Conservation (phyloP, 2,113 vertebrate species). For the Ictalurus punctatus region DNA sequence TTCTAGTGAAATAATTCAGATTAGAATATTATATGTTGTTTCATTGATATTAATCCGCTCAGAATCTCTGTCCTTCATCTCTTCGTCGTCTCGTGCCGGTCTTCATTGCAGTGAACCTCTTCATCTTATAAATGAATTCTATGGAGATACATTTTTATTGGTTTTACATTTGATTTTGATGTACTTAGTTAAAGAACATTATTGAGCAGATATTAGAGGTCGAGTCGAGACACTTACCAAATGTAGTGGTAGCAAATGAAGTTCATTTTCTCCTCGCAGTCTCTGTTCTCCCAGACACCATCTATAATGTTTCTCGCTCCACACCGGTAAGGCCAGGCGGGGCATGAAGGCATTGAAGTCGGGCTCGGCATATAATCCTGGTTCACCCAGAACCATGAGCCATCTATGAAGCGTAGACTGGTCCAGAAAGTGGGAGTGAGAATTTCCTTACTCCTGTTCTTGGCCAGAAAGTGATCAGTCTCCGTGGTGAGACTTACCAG, state of each 20-base stretch:
- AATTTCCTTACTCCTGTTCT: background rate
- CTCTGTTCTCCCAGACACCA: conserved; percentile 15
- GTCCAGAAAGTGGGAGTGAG: conserved; percentile 5
- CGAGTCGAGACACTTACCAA: background rate
- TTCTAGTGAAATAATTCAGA: background rate
- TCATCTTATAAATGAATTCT: background rate
- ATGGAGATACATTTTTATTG: background rate
- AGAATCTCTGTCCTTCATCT: background rate
- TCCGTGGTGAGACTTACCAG: background rate
- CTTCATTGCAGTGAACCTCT: background rate
- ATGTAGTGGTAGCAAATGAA: background rate
- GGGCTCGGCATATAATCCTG: fast-evolving
- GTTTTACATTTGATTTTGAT: background rate
- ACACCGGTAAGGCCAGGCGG: background rate
- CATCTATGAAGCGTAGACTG: background rate
- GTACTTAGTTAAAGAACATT: background rate
- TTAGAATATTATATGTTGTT: background rate
- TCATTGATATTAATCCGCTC: background rate
- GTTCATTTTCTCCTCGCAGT: conserved; percentile 25
- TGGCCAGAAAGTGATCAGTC: background rate
- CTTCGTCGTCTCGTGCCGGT: background rate
- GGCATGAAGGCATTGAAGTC: background rate
- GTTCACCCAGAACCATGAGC: conserved; percentile 20
- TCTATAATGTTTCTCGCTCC: background rate
- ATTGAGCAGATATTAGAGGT: background rate